These are phyloP conservation scores for Drosophila neutralis DNA, from an alignment of 2,888 invertebrate genomes.

Conservation along the genomic window DNA sequence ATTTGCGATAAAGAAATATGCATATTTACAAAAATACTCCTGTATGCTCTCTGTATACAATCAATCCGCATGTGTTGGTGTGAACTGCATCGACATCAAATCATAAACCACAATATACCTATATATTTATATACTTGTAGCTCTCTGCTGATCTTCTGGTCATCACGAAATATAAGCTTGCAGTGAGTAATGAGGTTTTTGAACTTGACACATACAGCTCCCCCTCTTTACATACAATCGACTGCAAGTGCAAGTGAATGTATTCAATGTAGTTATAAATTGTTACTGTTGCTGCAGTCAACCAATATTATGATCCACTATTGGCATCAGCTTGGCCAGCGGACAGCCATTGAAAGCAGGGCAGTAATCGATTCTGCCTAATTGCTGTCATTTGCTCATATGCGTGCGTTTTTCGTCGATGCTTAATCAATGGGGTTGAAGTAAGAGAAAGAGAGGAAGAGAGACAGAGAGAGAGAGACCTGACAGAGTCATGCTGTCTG, in stretches of 20 bases:
- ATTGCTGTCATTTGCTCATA: slow-evolving; percentile 64
- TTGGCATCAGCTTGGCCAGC: slow-evolving; percentile 13
- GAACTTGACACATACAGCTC: slow-evolving; percentile 43
- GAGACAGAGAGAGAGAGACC: background rate
- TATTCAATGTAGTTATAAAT: slow-evolving; percentile 4
- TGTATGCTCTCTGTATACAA: background rate
- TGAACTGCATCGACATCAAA: slow-evolving; percentile 47
- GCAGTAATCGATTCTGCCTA: slow-evolving; percentile 40
- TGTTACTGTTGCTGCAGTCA: slow-evolving; percentile 11
- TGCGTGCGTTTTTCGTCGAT: slow-evolving; percentile 49
- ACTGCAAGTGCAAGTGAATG: slow-evolving; percentile 19
- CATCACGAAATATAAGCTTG: slow-evolving; percentile 42
- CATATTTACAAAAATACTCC: slow-evolving; percentile 17
- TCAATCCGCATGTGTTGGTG: slow-evolving; percentile 5
- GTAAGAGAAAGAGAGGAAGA: background rate
- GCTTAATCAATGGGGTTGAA: slow-evolving; percentile 46
- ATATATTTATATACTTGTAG: slow-evolving; percentile 25
- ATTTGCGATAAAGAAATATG: slow-evolving; percentile 73
- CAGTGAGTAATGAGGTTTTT: slow-evolving; percentile 64
- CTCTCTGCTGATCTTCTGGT: slow-evolving; percentile 12
- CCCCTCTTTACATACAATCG: background rate
- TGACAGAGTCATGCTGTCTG: slow-evolving; percentile 24
- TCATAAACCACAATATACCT: slow-evolving; percentile 67
- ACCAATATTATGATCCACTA: slow-evolving; percentile 3
- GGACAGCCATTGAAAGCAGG: slow-evolving; percentile 40